Evolutionary conservation across 2,113 vertebrate species (phyloP), one percentile per base, ranked within the genome.

Genomic region (Xyrauchen texanus): DNA sequence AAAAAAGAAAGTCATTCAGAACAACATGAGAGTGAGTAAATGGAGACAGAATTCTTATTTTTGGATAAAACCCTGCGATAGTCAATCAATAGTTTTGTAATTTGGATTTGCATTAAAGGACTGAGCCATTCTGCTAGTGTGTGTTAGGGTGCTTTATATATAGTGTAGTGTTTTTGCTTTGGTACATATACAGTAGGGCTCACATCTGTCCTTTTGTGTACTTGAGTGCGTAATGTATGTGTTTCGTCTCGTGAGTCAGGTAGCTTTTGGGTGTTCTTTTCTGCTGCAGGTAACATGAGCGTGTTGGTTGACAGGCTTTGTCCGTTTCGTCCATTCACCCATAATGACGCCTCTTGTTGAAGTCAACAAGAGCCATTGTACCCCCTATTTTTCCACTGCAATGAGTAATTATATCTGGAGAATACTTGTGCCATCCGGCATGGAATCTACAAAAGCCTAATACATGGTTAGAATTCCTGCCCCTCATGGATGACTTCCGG

Each of bases 291-390:
- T 55, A 65, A 88, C 82, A 73, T 88, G 85, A 91, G 85, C 82
- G 68, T 58, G 78, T 64, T 81, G 86, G 69, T 67, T 87, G 87
- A 88, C 80, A 44, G 79, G 65, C 83, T 46, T 55, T 81, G 74
- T 84, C 85, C 82, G 79, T 86, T 83, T 74, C 83, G 79, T 78
- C 78, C 80, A 81, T 81, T 88, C 83, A 86, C 78, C 84, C 85
- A 60, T 82, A 87, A 86, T 77, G 58, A 82, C 82, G 53, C 70
- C 68, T 68, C 58, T 64, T 68, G 81, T 58, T 58, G 13, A 72
- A 63, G 21, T 64, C 10, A 11, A 78, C 83, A 72, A 21, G 55
- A 58, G 13, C 44, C 44, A 42, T 66, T 44, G 53, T 21, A 46
- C 58, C 44, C 8, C 67, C 49, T 64, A 44, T 76, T 72, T 64